Base-by-base conservation (phyloP, 2,797 vertebrate species). In the Alfaro cultratus region DNA sequence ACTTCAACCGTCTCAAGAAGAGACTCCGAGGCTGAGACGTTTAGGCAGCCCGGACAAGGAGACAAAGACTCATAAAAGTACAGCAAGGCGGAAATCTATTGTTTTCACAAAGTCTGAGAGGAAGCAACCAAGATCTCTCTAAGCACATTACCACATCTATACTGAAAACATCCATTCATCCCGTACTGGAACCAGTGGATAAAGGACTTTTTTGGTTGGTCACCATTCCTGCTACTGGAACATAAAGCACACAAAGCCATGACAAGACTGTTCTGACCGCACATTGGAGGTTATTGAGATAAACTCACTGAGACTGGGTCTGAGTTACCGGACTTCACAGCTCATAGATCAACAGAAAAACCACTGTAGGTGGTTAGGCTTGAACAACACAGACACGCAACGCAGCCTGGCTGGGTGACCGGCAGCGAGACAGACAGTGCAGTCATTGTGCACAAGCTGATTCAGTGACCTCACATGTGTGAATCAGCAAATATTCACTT, bases 1-100 rank as follows among this genome's bases (percentile, higher is more conserved):
- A 99, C 95, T 99, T 99, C 83, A 99, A 98, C 91, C 94, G 97
- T 73, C 96, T 99, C 70, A 98, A 99, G 94, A 98, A 97, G 94
- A 94, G 94, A 82, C 93, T 96, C 49, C 70, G 94, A 81, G 90
- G 90, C 45, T 94, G 89, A 93, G 81, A 85, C 12, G 6, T 2
- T n/a, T 57, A 76, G 74, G 68, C 16, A 0, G 68, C 46, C 43
- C 78, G 79, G 86, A 67, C 53, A 36, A 53, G 18, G 10, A 82
- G 16, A 80, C 53, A 57, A 46, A 82, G 45, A 84, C 76, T 83
- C 64, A 53, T 36, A 67, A 55, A 84, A 34, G 75, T 75, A 78
- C 73, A 84, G 80, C 64, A 43, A 75, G 86, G 81, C 12, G 10
- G 78, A 80, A 83, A 82, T 87, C 68, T 79, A 74, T 75, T 75